A percentile compares a stretch with the other conserved stretches of the same genome.
Conservation (phyloP, 2,113 vertebrate species). For the Gymnarchus niloticus region DNA sequence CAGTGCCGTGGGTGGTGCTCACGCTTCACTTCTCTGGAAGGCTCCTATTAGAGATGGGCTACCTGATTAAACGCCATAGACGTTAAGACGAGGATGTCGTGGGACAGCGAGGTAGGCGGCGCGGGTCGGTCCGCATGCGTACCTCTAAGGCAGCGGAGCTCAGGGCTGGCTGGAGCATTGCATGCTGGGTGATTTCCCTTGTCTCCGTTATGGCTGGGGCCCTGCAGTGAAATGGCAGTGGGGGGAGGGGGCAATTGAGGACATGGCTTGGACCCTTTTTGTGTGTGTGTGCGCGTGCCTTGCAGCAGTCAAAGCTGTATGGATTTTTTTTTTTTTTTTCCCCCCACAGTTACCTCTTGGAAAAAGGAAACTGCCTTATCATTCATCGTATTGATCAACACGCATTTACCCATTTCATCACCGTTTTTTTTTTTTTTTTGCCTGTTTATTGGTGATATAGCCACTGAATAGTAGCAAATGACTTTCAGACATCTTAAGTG, state of each 20-base stretch:
- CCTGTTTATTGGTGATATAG: no score
- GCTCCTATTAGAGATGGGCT: neutral
- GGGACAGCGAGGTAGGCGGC: no score
- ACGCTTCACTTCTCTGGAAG: neutral
- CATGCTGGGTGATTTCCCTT: neutral
- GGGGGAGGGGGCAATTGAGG: neutral
- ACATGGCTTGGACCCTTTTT: neutral
- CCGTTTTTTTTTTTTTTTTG: no score
- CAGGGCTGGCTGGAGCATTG: no score
- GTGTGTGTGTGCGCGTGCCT: neutral
- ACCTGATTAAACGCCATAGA: slow-evolving; percentile 12
- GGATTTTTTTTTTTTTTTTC: neutral
- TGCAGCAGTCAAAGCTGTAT: neutral
- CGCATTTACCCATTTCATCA: neutral
- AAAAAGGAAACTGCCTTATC: neutral
- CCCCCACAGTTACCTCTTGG: no score
- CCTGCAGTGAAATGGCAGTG: neutral
- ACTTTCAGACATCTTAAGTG: no score
- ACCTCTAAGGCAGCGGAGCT: no score
- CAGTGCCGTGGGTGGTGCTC: no score
- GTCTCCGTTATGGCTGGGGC: neutral
- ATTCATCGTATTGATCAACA: no score
- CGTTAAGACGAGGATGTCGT: neutral
- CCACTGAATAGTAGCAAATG: no score
- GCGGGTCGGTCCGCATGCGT: no score